Base-by-base conservation (phyloP, 2,888 invertebrate genomes). In the Neuroscelio doddi region DNA sequence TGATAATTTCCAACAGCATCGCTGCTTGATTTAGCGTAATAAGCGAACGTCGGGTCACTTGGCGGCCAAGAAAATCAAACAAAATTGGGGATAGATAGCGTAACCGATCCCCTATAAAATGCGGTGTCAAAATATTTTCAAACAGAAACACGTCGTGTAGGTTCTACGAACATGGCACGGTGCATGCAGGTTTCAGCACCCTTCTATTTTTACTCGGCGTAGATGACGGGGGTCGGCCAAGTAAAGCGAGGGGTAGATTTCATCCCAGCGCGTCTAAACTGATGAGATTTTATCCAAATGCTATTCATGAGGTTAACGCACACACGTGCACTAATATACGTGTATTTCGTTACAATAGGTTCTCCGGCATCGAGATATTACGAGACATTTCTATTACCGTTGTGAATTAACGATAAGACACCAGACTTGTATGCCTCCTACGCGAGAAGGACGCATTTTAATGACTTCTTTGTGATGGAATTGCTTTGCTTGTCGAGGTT, bases 231-330 rank as follows among this genome's bases (percentile, higher is more conserved):
- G 71, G 71, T 64, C 58, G 67, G 61, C 56, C 67, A 66, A 39
- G 39, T 59, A 62, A 52, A 49, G 56, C 34, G 49, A 39, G 47
- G 47, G 57, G 26, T 36, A 38, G 52, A 17, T 66, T 67, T 63
- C 61, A 50, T 49, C 39, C 36, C 52, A 44, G 17, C 50, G 49
- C 62, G 65, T 66, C 61, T 73, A 71, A 57, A 71, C 74, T 70
- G 74, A 80, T 74, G 78, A 80, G 79, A 78, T 80, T 79, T 76
- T 80, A 80, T 80, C 75, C 77, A 76, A 80, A 80, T 79, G 75
- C 70, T 79, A 79, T 80, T 80, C 79, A 79, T 77, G 78, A 80
- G 69, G 52, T 30, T 47, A 16, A 26, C 24, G 41, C 41, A 12
- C 41, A 1, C 16, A 12, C 41, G 24, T 1, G 10, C n/a, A 24